Evolutionary conservation across 1,140 invertebrate genomes (phyloP).

Genomic region (Gerris buenoi): DNA sequence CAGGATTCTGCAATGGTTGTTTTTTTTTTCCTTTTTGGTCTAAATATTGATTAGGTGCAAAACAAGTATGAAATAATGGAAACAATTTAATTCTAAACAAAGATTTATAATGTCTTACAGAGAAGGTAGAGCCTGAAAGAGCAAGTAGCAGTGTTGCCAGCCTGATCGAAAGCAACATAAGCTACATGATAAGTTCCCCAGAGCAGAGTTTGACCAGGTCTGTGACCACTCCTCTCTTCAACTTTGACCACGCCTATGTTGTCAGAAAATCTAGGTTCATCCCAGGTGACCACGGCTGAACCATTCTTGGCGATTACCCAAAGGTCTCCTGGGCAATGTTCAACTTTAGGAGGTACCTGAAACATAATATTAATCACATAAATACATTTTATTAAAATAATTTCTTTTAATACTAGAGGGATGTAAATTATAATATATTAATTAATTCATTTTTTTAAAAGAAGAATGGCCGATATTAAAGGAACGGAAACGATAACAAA

Average conservation of each 20-base stretch:
- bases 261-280: constrained; percentile 79
- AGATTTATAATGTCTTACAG: too few relatives aligned
- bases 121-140: constrained; percentile 85
- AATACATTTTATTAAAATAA: neutral
- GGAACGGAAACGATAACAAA: neutral
- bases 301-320: constrained; percentile 88
- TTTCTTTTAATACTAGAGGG: too few relatives aligned
- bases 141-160: constrained; percentile 79
- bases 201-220: constrained; percentile 75
- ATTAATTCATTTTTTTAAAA: neutral
- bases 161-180: constrained; percentile 81
- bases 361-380: constrained; percentile 6
- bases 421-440: too few relatives aligned
- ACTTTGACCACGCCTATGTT: constrained; percentile 66
- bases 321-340: constrained; percentile 80
- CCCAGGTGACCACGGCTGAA: constrained; percentile 83
- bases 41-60: too few relatives aligned
- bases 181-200: constrained; percentile 88
- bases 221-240: constrained; percentile 70
- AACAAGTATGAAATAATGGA: too few relatives aligned
- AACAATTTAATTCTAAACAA: too few relatives aligned
- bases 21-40: too few relatives aligned
- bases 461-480: neutral
- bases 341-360: constrained; percentile 60
- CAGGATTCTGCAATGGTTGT: too few relatives aligned